Evolutionary conservation across 2,888 invertebrate species (phyloP).

Genomic region (Euspilapteryx auroguttella): DNA sequence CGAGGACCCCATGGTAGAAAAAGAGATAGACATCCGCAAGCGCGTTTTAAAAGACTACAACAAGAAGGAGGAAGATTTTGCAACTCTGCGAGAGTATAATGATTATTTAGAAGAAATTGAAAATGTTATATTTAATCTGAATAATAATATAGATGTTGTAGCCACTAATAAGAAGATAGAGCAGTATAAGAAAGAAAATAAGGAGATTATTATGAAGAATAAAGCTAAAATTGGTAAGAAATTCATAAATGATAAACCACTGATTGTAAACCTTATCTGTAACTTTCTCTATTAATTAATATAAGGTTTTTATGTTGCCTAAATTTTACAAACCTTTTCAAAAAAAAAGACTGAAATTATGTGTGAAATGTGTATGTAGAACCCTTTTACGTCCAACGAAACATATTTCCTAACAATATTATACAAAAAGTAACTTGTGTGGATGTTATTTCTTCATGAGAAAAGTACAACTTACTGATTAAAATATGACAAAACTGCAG

Average conservation of each 20-base stretch:
- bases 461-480: no score
- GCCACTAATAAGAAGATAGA: slow-evolving; percentile 89
- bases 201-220: slow-evolving; percentile 79
- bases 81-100: slow-evolving; percentile 81
- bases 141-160: slow-evolving; percentile 85
- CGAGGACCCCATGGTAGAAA: slow-evolving; percentile 95
- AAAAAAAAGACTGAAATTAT: no score
- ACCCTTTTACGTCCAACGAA: no score
- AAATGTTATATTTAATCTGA: slow-evolving; percentile 86
- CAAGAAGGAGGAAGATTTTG: slow-evolving; percentile 94
- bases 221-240: slow-evolving; percentile 67
- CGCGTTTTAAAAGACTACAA: slow-evolving; percentile 89
- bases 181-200: slow-evolving; percentile 88
- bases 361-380: no score
- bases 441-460: no score
- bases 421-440: no score
- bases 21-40: slow-evolving; percentile 94
- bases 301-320: no score
- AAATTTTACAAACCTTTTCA: no score
- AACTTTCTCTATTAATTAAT: no score
- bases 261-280: no score
- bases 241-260: not conserved
- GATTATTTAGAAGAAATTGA: slow-evolving; percentile 97
- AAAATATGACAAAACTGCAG: no score
- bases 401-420: no score